phyloP scores from a whole-genome alignment of 2,113 vertebrate species.

The Argyrosomus japonicus region DNA sequence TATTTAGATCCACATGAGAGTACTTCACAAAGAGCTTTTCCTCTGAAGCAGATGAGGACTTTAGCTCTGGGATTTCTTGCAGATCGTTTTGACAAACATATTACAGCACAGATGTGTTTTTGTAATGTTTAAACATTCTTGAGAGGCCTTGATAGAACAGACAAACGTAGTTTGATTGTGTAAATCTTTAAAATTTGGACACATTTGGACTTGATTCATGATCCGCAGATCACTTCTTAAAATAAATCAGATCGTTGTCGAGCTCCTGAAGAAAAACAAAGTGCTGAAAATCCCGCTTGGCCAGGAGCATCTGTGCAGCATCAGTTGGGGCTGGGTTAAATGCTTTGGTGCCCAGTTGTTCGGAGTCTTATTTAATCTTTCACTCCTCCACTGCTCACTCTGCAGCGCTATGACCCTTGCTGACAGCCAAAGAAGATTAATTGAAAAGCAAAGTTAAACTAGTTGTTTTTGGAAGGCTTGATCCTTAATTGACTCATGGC shows the following conservation, averaged over 20 bases:
- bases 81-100: slow-evolving; percentile 44
- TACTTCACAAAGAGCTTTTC: slow-evolving; percentile 13
- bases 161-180: slow-evolving; percentile 19
- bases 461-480: slow-evolving; percentile 75
- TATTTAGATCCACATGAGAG: slow-evolving; percentile 6
- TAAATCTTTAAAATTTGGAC: slow-evolving; percentile 36
- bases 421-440: slow-evolving; percentile 71
- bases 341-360: slow-evolving; percentile 49
- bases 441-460: slow-evolving; percentile 71
- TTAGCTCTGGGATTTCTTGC: slow-evolving; percentile 32
- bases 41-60: slow-evolving; percentile 25
- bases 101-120: slow-evolving; percentile 7
- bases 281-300: slow-evolving; percentile 53
- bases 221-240: slow-evolving; percentile 34
- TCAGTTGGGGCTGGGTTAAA: slow-evolving; percentile 45
- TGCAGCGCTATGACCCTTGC: slow-evolving; percentile 41
- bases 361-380: slow-evolving; percentile 64
- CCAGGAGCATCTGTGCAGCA: slow-evolving; percentile 64
- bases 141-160: slow-evolving; percentile 19
- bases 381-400: slow-evolving; percentile 68
- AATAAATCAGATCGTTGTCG: slow-evolving; percentile 57
- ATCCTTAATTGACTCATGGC: slow-evolving; percentile 77
- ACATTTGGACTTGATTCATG: slow-evolving; percentile 25
- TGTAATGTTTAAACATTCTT: slow-evolving; percentile 12
- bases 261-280: slow-evolving; percentile 67